Conservation (phyloP, 1,140 invertebrate species). For the Cydia fagiglandana region DNA sequence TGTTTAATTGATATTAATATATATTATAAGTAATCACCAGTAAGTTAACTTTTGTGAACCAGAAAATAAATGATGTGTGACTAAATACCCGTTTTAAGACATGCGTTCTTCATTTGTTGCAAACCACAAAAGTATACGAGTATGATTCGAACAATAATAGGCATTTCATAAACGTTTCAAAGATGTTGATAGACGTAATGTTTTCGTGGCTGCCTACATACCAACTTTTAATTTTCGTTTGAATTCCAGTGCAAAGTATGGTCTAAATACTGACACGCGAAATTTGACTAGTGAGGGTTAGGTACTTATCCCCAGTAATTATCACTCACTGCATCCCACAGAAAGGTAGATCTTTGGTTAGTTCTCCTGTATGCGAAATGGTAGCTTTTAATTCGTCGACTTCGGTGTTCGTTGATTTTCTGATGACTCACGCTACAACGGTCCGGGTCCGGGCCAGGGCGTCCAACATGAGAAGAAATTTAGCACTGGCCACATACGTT, state of each 20-base stretch:
- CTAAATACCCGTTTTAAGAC: not conserved
- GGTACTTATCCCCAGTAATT: too few relatives aligned
- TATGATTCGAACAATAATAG: not conserved
- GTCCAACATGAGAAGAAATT: too few relatives aligned
- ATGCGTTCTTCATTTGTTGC: not conserved
- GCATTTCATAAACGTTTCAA: not conserved
- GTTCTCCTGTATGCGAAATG: not conserved
- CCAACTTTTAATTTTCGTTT: not conserved
- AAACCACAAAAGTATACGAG: not conserved
- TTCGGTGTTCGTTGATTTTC: not conserved
- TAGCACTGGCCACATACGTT: too few relatives aligned
- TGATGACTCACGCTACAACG: too few relatives aligned
- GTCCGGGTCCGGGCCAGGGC: too few relatives aligned
- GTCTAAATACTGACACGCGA: not conserved
- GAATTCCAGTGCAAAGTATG: not conserved
- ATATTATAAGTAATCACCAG: not conserved
- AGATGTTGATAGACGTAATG: not conserved
- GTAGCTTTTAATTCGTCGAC: too few relatives aligned
- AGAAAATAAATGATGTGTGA: not conserved
- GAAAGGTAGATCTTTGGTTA: not conserved
- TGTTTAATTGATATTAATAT: not conserved
- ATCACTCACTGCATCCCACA: not conserved
- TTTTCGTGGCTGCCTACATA: not conserved
- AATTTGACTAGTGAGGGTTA: not conserved
- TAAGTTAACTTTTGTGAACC: not conserved